These are phyloP conservation scores for Stictocephala bisonia DNA, from an alignment of 2,888 invertebrate species.

Conservation along the genomic window DNA sequence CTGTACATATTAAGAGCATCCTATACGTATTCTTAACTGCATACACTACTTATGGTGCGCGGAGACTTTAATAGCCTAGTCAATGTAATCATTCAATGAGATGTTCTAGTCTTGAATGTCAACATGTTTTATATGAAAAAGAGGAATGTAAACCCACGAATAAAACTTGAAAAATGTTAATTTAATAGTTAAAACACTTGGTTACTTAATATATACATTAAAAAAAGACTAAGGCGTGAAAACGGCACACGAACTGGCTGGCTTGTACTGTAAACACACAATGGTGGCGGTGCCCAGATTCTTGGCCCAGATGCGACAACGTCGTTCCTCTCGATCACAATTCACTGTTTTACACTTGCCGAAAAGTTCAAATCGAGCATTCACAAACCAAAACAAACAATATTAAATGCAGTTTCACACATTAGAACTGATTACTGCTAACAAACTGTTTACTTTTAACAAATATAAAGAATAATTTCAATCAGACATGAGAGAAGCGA, in stretches of 20 bases:
- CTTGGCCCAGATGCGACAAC: constrained; percentile 1
- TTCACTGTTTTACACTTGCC: neutral
- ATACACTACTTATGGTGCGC: no score
- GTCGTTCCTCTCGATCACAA: constrained; percentile 10
- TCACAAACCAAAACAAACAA: constrained; percentile 14
- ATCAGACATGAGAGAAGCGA: constrained; percentile 6
- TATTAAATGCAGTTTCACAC: constrained; percentile 14
- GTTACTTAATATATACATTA: no score
- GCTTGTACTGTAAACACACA: constrained; percentile 32
- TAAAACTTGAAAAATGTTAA: no score
- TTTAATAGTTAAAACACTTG: no score
- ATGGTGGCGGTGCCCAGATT: constrained; percentile 31
- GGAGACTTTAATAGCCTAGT: constrained; percentile 16
- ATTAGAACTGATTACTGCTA: constrained; percentile 1
- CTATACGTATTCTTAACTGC: no score
- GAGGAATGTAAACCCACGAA: no score
- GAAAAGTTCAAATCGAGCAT: neutral
- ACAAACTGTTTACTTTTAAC: constrained; percentile 1
- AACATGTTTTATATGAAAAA: no score
- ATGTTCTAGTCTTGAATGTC: no score
- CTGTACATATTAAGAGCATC: constrained; percentile 1
- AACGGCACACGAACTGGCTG: no score
- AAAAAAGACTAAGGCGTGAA: no score
- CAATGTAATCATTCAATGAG: neutral
- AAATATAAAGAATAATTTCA: neutral